These are phyloP conservation scores for Dichetophora obliterata DNA, from an alignment of 2,888 invertebrate genomes.

Conservation along the genomic window DNA sequence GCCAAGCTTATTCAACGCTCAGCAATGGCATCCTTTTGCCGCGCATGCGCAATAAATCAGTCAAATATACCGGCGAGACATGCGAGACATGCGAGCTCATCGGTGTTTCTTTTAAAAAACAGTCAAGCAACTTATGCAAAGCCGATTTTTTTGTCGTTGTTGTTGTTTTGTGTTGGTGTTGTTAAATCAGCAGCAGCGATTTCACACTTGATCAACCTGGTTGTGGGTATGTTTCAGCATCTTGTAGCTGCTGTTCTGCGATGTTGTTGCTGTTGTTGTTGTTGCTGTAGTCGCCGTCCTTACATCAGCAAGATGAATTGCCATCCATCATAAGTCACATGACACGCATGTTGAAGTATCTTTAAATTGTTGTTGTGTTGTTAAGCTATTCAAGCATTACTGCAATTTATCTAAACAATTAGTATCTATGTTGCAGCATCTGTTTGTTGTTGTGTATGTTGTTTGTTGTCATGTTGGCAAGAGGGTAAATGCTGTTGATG, in stretches of 20 bases:
- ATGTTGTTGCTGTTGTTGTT: conserved; percentile 37
- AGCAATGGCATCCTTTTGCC: conserved; percentile 1
- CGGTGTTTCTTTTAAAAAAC: background rate
- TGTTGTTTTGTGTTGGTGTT: background rate
- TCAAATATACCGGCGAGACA: background rate
- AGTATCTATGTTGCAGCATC: background rate
- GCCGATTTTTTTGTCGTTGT: background rate
- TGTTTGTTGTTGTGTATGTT: background rate
- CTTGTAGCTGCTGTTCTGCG: background rate
- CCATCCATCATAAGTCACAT: conserved; percentile 44
- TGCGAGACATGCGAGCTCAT: conserved; percentile 1
- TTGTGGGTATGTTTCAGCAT: background rate
- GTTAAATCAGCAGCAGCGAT: conserved; percentile 33
- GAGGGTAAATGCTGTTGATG: background rate
- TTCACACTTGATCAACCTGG: conserved; percentile 37
- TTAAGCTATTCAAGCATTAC: background rate
- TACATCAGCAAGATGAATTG: conserved; percentile 37
- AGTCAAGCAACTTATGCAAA: background rate
- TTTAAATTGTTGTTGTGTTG: background rate
- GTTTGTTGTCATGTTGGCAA: background rate
- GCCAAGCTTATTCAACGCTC: background rate
- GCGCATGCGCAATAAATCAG: conserved; percentile 10
- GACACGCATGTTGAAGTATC: conserved; percentile 18
- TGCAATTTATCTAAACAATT: background rate
- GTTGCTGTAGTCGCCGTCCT: conserved; percentile 24